Evolutionary conservation across 1,140 invertebrate species (phyloP), one percentile per base, ranked within the genome.

Genomic region (Neodiprion lecontei): DNA sequence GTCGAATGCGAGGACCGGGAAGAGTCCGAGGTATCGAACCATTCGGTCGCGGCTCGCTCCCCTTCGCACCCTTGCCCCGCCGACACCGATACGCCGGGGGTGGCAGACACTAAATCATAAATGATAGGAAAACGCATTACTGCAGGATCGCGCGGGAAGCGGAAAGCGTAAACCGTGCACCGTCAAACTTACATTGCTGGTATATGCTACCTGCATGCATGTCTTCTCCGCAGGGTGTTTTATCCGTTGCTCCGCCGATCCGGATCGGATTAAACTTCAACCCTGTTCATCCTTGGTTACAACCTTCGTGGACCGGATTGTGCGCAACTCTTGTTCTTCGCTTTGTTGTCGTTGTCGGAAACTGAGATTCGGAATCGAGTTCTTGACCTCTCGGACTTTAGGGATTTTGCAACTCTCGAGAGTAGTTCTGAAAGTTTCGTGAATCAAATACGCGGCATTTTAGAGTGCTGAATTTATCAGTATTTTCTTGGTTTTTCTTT

Each of bases 101-200:
- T 61, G 53, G 53, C 53, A 61, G 11, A 12, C 9, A 61, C 11
- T 61, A 61, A 61, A 61, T 61, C 53, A 61, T 61, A 61, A 61
- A 61, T 61, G 53, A 61, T 61, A 61, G 53, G 53, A 61, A 61
- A 61, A 61, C 53, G 53, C 53, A 61, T 61, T 61, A 61, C 53
- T 61, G 8, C 53, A 61, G 53, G 9, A 61, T 17, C 53, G 53
- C n/a, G 11, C 11, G n/a, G n/a, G 11, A 61, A 61, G 53, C 53
- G 53, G 11, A 14, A 12, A 14, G n/a, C 28, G 28, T 40, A 40
- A 40, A 40, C 28, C 28, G 28, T 40, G 28, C 28, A 40, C 28
- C 28, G 53, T 12, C 9, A 61, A 14, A 61, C 28, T 40, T 40
- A 40, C n/a, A 61, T 61, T 5, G 0, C n/a, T 17, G 11, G 11